Percentiles rank a stretch among this genome's conserved stretches.
These are phyloP conservation scores for Epinotia bilunana DNA, from an alignment of 2,888 invertebrate species.

Conservation along the genomic window DNA sequence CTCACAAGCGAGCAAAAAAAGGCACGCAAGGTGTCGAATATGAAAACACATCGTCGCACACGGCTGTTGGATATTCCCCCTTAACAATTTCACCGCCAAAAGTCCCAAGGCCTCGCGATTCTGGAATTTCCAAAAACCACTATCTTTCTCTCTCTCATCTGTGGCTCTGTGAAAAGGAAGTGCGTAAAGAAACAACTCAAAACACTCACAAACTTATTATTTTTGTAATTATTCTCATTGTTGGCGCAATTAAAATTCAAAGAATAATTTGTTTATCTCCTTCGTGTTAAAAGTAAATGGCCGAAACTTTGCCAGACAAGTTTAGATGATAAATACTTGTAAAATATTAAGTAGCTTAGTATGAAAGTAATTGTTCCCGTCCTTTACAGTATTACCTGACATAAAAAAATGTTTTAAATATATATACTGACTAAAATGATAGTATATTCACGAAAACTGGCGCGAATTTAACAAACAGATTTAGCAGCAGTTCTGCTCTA, in stretches of 20 bases:
- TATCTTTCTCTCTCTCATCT: slow-evolving; percentile 4
- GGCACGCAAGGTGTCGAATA: too few relatives aligned
- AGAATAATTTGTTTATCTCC: slow-evolving; percentile 27
- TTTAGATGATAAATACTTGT: slow-evolving; percentile 11
- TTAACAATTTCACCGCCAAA: too few relatives aligned
- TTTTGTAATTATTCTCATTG: slow-evolving; percentile 42
- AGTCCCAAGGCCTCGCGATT: too few relatives aligned
- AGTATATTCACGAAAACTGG: too few relatives aligned
- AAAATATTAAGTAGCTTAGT: neutral
- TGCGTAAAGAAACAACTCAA: slow-evolving; percentile 24
- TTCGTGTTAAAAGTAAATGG: slow-evolving; percentile 21
- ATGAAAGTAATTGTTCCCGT: neutral
- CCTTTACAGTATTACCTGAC: too few relatives aligned
- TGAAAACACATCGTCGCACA: too few relatives aligned
- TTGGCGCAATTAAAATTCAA: slow-evolving; percentile 30
- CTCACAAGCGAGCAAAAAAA: too few relatives aligned
- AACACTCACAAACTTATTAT: slow-evolving; percentile 36
- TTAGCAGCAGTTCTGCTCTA: too few relatives aligned
- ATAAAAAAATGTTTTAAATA: too few relatives aligned
- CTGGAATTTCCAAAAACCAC: neutral
- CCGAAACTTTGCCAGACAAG: slow-evolving; percentile 17
- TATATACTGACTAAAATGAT: too few relatives aligned
- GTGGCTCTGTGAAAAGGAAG: slow-evolving; percentile 26
- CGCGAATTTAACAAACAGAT: too few relatives aligned
- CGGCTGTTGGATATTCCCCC: too few relatives aligned